Evolutionary conservation across 2,113 vertebrate species (phyloP).

Genomic region (Pelecanoides urinatrix): DNA sequence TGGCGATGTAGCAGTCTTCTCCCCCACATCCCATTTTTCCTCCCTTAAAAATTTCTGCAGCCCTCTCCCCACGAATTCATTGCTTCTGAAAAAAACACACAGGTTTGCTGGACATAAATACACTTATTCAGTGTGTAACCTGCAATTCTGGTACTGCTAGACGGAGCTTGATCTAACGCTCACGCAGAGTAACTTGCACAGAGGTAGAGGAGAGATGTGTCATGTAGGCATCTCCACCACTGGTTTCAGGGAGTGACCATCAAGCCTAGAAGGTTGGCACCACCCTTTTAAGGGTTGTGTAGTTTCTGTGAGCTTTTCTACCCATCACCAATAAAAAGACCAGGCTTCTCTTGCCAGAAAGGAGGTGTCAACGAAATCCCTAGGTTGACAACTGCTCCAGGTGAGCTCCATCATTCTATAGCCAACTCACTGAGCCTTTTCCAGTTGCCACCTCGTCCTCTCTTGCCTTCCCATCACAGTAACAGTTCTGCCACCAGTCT

Average conservation of each 20-base stretch:
- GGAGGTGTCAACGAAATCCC: neutral
- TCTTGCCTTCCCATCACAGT: neutral
- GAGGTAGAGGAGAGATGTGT: neutral
- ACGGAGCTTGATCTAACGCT: rapidly evolving
- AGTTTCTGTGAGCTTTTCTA: neutral
- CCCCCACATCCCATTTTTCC: neutral
- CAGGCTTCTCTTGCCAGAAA: neutral
- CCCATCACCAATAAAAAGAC: neutral
- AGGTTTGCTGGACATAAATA: neutral
- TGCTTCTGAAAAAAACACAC: neutral
- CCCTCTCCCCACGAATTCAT: neutral
- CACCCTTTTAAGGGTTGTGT: neutral
- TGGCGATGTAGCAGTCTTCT: neutral
- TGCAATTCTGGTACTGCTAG: neutral
- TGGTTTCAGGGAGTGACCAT: neutral
- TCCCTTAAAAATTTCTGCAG: neutral
- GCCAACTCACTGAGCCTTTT: neutral
- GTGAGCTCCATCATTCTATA: neutral
- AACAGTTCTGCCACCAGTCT: neutral
- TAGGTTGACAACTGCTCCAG: neutral
- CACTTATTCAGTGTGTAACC: neutral
- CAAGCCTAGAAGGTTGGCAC: neutral
- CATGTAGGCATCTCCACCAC: neutral
- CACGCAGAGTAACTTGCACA: neutral
- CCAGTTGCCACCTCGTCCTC: neutral